phyloP scores from a whole-genome alignment of 2,113 vertebrate genomes.

The Carettochelys insculpta region DNA sequence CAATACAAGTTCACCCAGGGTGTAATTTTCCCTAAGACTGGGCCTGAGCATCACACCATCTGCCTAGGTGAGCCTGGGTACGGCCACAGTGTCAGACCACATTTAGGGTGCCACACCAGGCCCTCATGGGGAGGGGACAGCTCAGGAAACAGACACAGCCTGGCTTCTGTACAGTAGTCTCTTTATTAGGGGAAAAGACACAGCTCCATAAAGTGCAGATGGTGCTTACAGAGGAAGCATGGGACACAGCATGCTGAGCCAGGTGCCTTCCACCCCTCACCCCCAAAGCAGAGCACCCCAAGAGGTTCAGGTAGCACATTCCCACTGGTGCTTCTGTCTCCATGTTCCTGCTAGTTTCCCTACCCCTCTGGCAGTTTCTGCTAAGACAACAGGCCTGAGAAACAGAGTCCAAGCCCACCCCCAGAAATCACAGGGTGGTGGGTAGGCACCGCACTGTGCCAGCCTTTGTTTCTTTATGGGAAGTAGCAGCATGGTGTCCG shows the following conservation, averaged over 20 bases:
- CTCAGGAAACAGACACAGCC: neutral
- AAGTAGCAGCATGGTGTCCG: neutral
- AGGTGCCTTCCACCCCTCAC: neutral
- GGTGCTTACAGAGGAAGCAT: conserved; percentile 24
- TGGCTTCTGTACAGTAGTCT: neutral
- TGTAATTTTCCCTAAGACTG: too few relatives aligned
- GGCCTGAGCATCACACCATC: too few relatives aligned
- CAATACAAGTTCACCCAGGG: too few relatives aligned
- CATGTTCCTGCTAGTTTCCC: neutral
- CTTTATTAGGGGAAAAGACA: conserved; percentile 55
- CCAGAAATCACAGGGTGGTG: neutral
- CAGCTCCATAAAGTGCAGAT: conserved; percentile 44
- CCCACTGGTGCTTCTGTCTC: neutral
- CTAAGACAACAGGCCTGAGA: neutral
- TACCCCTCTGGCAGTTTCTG: neutral
- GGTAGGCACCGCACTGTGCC: neutral
- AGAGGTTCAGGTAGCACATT: too few relatives aligned
- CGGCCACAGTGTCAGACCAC: too few relatives aligned
- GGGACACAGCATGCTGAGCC: neutral
- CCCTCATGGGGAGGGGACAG: too few relatives aligned
- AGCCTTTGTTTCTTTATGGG: neutral
- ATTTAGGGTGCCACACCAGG: neutral
- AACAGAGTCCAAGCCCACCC: neutral
- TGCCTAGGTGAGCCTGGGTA: too few relatives aligned
- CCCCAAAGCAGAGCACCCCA: neutral